Conservation (phyloP, 2,113 vertebrate species). For the Menura novaehollandiae region DNA sequence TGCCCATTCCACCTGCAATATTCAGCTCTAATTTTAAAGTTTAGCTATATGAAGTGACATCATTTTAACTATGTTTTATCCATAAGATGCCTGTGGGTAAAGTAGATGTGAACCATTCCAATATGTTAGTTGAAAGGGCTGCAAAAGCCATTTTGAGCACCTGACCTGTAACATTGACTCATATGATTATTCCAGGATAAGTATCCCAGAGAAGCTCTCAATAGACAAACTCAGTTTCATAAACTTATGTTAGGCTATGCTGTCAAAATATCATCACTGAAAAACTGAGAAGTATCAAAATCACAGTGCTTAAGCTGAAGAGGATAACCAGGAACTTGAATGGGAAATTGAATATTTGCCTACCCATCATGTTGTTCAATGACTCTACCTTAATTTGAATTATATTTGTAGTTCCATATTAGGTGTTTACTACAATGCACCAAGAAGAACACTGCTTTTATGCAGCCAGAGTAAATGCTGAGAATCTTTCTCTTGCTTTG, state of each 20-base stretch:
- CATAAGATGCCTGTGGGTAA: background rate
- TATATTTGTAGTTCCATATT: background rate
- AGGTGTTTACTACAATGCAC: background rate
- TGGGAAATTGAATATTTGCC: background rate
- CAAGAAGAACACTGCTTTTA: background rate
- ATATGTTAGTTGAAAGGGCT: accelerated
- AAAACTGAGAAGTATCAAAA: background rate
- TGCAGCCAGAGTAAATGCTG: background rate
- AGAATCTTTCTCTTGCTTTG: background rate
- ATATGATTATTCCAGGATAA: background rate
- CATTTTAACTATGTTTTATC: background rate
- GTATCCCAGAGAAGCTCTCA: background rate
- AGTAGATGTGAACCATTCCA: background rate
- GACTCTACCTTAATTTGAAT: background rate
- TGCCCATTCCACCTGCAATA: background rate
- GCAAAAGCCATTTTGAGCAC: background rate
- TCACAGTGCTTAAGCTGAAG: background rate
- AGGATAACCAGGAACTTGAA: background rate
- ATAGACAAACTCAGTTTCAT: background rate
- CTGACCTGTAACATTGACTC: background rate
- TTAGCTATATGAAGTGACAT: background rate
- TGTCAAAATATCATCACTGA: background rate
- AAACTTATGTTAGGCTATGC: background rate
- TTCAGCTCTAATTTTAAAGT: background rate
- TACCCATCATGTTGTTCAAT: background rate